These are phyloP conservation scores for Hyperoplus immaculatus DNA, from an alignment of 2,797 vertebrate species.

Conservation along the genomic window DNA sequence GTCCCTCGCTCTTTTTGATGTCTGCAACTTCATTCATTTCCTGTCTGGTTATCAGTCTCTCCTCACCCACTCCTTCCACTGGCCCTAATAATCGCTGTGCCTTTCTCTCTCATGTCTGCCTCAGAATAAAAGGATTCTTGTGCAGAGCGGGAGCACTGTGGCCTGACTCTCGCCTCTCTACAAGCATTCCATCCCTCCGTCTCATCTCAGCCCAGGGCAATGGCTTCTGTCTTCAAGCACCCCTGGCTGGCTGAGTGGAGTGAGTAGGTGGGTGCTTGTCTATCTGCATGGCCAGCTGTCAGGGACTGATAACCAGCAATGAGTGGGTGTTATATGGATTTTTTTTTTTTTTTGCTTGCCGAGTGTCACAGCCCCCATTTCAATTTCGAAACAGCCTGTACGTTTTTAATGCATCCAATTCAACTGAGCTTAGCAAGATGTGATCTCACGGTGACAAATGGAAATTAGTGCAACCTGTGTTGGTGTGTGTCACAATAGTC, in stretches of 20 bases:
- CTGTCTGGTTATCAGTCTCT: constrained; percentile 34
- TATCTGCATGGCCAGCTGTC: constrained; percentile 28
- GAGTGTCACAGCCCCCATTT: constrained; percentile 20
- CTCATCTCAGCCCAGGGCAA: constrained; percentile 47
- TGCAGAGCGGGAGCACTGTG: constrained; percentile 29
- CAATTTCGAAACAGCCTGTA: constrained; percentile 2
- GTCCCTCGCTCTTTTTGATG: constrained; percentile 12
- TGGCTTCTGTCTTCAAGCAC: constrained; percentile 36
- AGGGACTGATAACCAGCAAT: constrained; percentile 24
- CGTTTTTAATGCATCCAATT: background rate
- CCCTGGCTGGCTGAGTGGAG: constrained; percentile 45
- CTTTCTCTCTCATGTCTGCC: constrained; percentile 47
- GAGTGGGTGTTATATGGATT: constrained; percentile 39
- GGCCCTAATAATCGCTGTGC: constrained; percentile 29
- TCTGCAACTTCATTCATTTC: constrained; percentile 22
- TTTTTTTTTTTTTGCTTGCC: constrained; percentile 30
- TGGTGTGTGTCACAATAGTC: background rate
- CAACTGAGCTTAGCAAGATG: background rate
- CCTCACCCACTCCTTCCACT: constrained; percentile 17
- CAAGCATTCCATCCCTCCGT: constrained; percentile 42
- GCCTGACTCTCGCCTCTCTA: constrained; percentile 40
- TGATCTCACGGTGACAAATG: background rate
- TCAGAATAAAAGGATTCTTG: constrained; percentile 51
- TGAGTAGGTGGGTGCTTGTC: constrained; percentile 52
- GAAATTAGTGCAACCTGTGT: background rate